Percentiles rank a stretch among this genome's conserved stretches.
Conservation (phyloP, 2,888 invertebrate genomes). For the Selenia dentaria region DNA sequence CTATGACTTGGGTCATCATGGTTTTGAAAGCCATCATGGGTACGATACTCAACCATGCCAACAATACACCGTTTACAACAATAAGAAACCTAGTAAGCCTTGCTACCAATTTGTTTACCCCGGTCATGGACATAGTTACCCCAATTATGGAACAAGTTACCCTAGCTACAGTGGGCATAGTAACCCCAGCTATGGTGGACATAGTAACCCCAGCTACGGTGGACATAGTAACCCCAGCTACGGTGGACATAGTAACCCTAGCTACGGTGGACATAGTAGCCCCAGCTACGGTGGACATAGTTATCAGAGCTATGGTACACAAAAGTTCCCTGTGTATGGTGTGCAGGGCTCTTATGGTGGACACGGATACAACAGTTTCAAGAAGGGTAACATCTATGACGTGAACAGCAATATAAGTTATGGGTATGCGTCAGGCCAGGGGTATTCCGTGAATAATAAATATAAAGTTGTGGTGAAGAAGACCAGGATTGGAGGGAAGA, state of each 20-base stretch:
- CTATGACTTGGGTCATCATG: conserved; percentile 9
- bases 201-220: conserved; percentile 9
- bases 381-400: conserved; percentile 52
- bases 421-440: conserved; percentile 57
- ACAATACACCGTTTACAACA: conserved; percentile 10
- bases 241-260: conserved; percentile 8
- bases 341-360: conserved; percentile 12
- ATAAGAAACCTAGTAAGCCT: conserved; percentile 26
- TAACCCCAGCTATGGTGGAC: conserved; percentile 11
- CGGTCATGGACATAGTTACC: conserved; percentile 30
- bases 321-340: conserved; percentile 14
- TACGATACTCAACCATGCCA: conserved; percentile 17
- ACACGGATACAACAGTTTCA: conserved; percentile 40
- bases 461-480: conserved; percentile 67
- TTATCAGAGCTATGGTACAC: conserved; percentile 11
- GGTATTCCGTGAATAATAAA: conserved; percentile 57
- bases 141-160: conserved; percentile 22
- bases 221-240: conserved; percentile 11
- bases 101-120: conserved; percentile 39
- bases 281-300: conserved; percentile 9
- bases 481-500: conserved; percentile 49
- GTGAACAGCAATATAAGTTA: conserved; percentile 39
- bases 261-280: conserved; percentile 11
- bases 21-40: conserved; percentile 13
- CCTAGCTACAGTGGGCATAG: conserved; percentile 8